Evolutionary conservation across 2,888 invertebrate species (phyloP), one percentile per base, ranked within the genome.

Genomic region (Aleiodes leptofemur): DNA sequence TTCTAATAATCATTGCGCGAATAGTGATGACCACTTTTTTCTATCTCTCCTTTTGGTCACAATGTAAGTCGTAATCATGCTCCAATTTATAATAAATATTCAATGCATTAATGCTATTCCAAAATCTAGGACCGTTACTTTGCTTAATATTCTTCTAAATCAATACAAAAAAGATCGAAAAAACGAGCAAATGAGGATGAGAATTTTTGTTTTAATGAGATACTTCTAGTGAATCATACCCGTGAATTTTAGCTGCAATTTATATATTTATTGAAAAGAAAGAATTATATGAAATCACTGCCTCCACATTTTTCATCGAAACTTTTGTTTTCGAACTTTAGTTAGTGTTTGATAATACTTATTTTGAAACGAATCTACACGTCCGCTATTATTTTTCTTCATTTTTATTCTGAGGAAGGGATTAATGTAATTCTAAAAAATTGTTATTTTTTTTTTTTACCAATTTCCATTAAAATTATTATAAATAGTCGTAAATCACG

Each of bases 381-480:
- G 14, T 48, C 64, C 64, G 51, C 31, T 9, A 31, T 68, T 34
- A 13, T 23, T 14, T 13, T 5, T 66, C 23, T 23, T 23, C 23
- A 23, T 68, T 53, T 4, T 53, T 16, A 38, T 34, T 38, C 13
- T n/a, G 4, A 38, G 16, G 38, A 38, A 55, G 11, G 11, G 48
- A n/a, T 16, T 9, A 68, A 51, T 29, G 50, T 31, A 59, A 23
- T 31, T 69, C 51, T 29, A 53, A 69, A 13, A 69, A 61, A 61
- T 23, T 23, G 23, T 23, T 23, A n/a, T n/a, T 59, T 38, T 56
- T 50, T 56, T 51, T 43, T 55, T 72, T 57, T 14, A 73, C 74
- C 74, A 74, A 76, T 79, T 74, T 77, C 74, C 68, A 74, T 74
- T 29, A 72, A 76, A 74, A 79, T 76, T 73, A 79, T 74, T 76